Evolutionary conservation across 1,140 invertebrate genomes (phyloP), one percentile per base, ranked within the genome.

Genomic region (Bombus picipes): DNA sequence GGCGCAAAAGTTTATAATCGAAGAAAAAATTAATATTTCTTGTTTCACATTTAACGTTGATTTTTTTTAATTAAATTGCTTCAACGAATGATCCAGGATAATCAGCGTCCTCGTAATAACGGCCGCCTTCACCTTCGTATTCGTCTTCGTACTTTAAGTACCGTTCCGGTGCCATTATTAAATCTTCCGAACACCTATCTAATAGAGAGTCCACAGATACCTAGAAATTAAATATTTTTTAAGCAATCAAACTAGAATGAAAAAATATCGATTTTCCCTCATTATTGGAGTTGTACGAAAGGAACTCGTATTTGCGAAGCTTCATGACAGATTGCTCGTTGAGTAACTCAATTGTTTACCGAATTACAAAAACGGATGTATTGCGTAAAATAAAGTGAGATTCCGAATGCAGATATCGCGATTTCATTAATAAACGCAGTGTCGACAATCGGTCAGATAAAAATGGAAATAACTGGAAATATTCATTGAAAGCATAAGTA

Each of bases 391-490:
- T 28, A 53, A 53, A 22, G 34, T 18, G 22, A 41, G 25, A 28
- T 28, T 62, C 59, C 4, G n/a, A 43, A 77, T 65, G 66, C 87
- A 81, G 87, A 90, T 90, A 90, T 91, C 79, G 85, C 89, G 81
- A 87, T 92, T 91, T 62, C 80, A 88, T 87, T 88, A 92, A 88
- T 73, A 71, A 85, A 85, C 81, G 72, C 59, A 22, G 22, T 0
- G 5, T 25, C 0, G 10, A 43, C 39, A 80, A 37, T 37, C 53
- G 34, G 75, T 73, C 75, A 70, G 71, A 47, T 72, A 15, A 57
- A 78, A 87, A 53, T 53, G 47, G 18, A 22, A 22, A 68, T 57
- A 65, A 81, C 57, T 86, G 87, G 91, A 90, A 87, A 68, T 83
- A 41, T 78, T 86, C 66, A 32, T 91, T 71, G 74, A 2, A 41